Base-by-base conservation (phyloP, 2,888 invertebrate species). In the Dimorphilus gyrociliatus region DNA sequence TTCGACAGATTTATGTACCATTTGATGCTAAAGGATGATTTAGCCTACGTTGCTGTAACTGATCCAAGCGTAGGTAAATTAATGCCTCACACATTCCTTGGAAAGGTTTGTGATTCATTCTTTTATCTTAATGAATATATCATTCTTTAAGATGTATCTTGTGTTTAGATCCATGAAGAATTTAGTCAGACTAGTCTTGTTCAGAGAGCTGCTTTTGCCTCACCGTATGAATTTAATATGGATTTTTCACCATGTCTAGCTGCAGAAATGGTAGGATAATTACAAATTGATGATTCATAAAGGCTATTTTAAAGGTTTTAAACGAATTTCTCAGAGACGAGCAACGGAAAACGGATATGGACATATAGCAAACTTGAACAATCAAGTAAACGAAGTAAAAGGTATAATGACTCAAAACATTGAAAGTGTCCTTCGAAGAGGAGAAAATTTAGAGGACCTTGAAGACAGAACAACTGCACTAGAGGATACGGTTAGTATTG, bases 361-460 rank as follows among this genome's bases (percentile, higher is more conserved):
- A n/a, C n/a, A n/a, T n/a, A n/a, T n/a, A n/a, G n/a, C n/a, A n/a
- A n/a, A n/a, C n/a, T n/a, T n/a, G n/a, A n/a, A n/a, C n/a, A n/a
- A n/a, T 16, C 60, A 60, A 36, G 60, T 60, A 5, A 50, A 61
- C 21, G 60, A 62, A 29, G 60, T 62, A 12, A 57, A 55, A 34
- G 58, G 48, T 14, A 53, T 62, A 3, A 60, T 62, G 60, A 54
- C 53, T 17, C 50, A 58, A 41, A 62, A 62, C 37, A 60, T 62
- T 19, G 57, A 60, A 32, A 48, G 50, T 17, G 59, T 62, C 0
- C 39, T 61, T 30, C 47, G 60, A 36, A 36, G 62, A 25, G 62
- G 60, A 7, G 59, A 62, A 35, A 44, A 47, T 18, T 43, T 62
- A 6, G 62, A 60, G 23, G 58, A 59, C 34, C 48, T 62, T 21